Evolutionary conservation across 2,113 vertebrate species (phyloP).

Genomic region (Ploceus nigricollis): DNA sequence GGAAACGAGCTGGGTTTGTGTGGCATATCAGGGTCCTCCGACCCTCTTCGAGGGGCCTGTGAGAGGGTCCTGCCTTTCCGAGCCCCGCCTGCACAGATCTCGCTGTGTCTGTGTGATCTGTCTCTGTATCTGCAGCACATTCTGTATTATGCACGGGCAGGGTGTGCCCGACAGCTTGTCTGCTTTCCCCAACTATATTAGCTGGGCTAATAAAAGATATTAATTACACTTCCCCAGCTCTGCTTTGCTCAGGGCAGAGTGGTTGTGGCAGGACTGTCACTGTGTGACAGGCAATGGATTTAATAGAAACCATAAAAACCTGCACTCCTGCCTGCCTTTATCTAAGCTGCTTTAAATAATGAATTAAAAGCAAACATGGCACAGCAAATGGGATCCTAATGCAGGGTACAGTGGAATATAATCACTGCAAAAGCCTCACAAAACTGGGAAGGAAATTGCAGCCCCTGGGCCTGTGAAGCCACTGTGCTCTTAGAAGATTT

Average conservation of each 20-base stretch:
- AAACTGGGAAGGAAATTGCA: background rate
- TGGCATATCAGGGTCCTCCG: background rate
- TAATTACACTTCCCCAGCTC: background rate
- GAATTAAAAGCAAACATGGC: background rate
- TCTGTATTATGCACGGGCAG: background rate
- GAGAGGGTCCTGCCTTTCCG: background rate
- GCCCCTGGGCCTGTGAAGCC: background rate
- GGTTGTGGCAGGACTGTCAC: background rate
- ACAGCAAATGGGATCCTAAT: background rate
- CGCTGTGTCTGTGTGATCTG: accelerated
- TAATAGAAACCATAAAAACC: background rate
- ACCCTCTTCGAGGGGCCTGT: background rate
- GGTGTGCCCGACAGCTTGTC: accelerated
- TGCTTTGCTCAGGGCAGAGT: background rate
- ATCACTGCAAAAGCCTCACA: background rate
- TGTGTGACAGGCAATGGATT: background rate
- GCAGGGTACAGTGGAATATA: background rate
- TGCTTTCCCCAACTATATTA: background rate
- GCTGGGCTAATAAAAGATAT: background rate
- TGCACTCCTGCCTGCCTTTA: background rate
- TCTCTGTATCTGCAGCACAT: background rate
- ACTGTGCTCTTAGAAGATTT: background rate
- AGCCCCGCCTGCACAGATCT: background rate
- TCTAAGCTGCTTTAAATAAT: background rate
- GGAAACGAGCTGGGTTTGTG: background rate